A percentile compares a stretch with the other conserved stretches of the same genome.
Conservation (phyloP, 1,140 invertebrate species). For the Neodiprion lecontei region DNA sequence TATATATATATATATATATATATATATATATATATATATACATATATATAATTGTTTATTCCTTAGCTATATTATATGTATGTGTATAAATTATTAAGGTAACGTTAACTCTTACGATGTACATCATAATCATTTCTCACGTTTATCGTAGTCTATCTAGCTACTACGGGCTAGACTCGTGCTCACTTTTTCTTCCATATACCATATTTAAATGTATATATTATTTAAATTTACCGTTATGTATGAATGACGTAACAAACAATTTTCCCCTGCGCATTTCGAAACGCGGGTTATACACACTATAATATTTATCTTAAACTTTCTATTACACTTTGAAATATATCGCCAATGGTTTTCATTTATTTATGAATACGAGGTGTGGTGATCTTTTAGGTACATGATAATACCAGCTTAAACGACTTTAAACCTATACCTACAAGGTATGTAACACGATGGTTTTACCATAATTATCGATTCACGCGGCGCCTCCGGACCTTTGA, state of each 20-base stretch:
- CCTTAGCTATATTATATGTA: neutral
- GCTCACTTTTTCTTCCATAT: neutral
- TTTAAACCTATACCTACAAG: neutral
- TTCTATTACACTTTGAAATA: no score
- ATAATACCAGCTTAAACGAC: neutral
- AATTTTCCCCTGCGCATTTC: neutral
- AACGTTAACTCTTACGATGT: neutral
- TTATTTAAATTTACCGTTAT: neutral
- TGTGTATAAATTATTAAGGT: neutral
- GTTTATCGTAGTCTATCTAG: slow-evolving; percentile 3
- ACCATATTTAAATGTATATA: neutral
- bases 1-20: neutral
- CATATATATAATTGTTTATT: slow-evolving; percentile 6
- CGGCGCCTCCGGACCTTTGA: no score
- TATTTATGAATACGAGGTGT: neutral
- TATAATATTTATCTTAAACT: no score
- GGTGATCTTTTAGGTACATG: neutral
- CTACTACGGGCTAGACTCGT: slow-evolving; percentile 20
- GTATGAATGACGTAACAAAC: slow-evolving; percentile 23
- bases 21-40: slow-evolving; percentile 22
- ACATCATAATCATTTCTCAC: slow-evolving; percentile 16
- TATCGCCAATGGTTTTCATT: neutral
- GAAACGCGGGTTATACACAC: no score
- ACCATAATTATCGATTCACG: neutral
- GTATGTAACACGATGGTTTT: neutral